Base-by-base conservation (phyloP, 1,140 invertebrate species). In the Zophobas atratus region DNA sequence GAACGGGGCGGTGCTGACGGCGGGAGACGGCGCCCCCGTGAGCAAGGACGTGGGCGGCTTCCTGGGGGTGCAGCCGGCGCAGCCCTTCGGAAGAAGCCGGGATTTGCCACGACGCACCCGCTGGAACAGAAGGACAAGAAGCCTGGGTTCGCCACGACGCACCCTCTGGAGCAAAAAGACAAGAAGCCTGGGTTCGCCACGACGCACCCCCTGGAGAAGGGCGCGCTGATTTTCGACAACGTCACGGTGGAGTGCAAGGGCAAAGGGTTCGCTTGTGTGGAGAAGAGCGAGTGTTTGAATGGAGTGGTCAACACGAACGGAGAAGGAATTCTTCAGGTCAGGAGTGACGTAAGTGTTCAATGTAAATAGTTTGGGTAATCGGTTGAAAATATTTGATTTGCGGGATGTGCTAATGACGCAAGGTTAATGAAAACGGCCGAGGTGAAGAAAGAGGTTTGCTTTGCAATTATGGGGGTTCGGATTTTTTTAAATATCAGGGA, bases 301-400 rank as follows among this genome's bases (percentile, higher is more conserved):
- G 91, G 91, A 63, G 88, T 88, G 4, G 88, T 90, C 8, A 88
- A 85, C 83, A 82, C 41, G 33, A 41, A 86, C 76, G 86, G 86
- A 36, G 86, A 85, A 49, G 87, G 85, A 32, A 76, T 89, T 0
- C 83, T 87, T 20, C 89, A 89, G 82, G 85, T 88, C 1, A 88
- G 86, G 79, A 78, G 63, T 75, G 84, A 83, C 75, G 87, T 88
- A 80, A 88, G 86, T 86, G 6, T 8, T 1, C 2, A 73, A 73
- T 32, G 43, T 46, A 46, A 46, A 46, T 46, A 46, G 8, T 56
- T 56, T 6, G 35, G 6, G 49, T 20, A 51, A 51, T 51, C 49
- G 6, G 2, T 2, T 46, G 43, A 8, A 8, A 8, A 46, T 46
- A 46, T 46, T 46, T 46, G 6, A 20, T 63, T 63, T 39, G 38